Conservation (phyloP, 1,140 invertebrate genomes). For the Pachyrhynchus sulphureomaculatus region DNA sequence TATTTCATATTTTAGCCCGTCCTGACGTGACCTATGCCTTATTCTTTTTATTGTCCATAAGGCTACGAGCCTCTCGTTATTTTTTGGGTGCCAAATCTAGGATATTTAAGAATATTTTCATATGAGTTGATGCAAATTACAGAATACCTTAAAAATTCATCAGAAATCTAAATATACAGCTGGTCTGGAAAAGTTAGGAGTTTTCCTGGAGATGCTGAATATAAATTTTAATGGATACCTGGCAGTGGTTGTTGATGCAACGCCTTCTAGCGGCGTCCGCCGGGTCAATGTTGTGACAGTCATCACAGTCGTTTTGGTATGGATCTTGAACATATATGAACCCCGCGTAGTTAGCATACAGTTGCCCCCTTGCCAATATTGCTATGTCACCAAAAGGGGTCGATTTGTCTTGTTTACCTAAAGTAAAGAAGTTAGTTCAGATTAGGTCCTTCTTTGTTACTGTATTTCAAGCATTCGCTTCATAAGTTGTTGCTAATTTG, state of each 20-base stretch:
- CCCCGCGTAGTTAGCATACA: constrained; percentile 55
- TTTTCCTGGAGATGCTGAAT: no score
- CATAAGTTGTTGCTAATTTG: no score
- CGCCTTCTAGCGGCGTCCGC: not conserved
- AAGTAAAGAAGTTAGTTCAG: not conserved
- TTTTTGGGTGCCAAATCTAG: constrained; percentile 37
- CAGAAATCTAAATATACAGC: no score
- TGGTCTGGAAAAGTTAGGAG: no score
- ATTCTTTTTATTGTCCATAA: constrained; percentile 65
- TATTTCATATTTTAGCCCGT: constrained; percentile 59
- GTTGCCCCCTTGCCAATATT: constrained; percentile 60
- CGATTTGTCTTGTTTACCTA: constrained; percentile 43
- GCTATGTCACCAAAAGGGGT: constrained; percentile 61
- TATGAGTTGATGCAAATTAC: no score
- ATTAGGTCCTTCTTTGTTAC: not conserved
- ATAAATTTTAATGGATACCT: no score
- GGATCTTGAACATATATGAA: constrained; percentile 61
- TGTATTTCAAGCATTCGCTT: not conserved
- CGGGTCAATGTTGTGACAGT: constrained; percentile 40
- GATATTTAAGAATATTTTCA: no score
- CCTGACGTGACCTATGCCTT: constrained; percentile 58
- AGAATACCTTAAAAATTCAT: no score
- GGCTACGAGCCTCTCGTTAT: constrained; percentile 55
- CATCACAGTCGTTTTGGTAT: constrained; percentile 52
- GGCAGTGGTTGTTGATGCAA: constrained; percentile 23